Evolutionary conservation across 2,888 invertebrate genomes (phyloP).

Genomic region (Nycteola revayana): DNA sequence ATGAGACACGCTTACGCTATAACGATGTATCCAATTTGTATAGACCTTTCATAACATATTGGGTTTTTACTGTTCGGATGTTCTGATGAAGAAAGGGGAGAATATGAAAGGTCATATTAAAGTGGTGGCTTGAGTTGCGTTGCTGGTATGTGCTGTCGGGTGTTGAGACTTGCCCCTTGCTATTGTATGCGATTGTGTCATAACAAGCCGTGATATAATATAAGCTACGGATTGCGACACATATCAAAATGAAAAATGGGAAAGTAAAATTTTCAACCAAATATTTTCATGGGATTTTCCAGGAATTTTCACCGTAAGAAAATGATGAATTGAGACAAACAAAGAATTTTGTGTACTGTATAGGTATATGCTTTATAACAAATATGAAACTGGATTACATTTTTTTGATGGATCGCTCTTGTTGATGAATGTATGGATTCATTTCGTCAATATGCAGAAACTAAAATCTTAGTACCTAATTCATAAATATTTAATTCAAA

Average conservation of each 20-base stretch:
- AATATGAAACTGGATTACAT: too few species aligned
- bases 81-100: slow-evolving; percentile 32
- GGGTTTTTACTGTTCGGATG: slow-evolving; percentile 34
- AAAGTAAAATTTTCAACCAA: slow-evolving; percentile 14
- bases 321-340: too few species aligned
- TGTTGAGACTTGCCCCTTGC: slow-evolving; percentile 41
- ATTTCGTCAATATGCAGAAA: too few species aligned
- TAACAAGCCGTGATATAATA: slow-evolving; percentile 50
- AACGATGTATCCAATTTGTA: slow-evolving; percentile 55
- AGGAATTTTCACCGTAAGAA: too few species aligned
- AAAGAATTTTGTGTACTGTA: too few species aligned
- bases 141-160: slow-evolving; percentile 46
- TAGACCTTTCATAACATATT: slow-evolving; percentile 48
- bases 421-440: too few species aligned
- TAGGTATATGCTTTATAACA: too few species aligned
- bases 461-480: too few species aligned
- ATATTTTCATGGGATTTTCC: slow-evolving; percentile 1
- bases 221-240: slow-evolving; percentile 48
- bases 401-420: too few species aligned
- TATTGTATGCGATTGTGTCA: slow-evolving; percentile 55
- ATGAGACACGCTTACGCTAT: slow-evolving; percentile 72
- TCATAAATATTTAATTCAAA: too few species aligned
- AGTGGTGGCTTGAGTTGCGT: slow-evolving; percentile 43
- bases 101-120: slow-evolving; percentile 28
- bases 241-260: slow-evolving; percentile 31